Evolutionary conservation across 2,888 invertebrate species (phyloP), one percentile per base, ranked within the genome.

Genomic region (Drosophila subquinaria): DNA sequence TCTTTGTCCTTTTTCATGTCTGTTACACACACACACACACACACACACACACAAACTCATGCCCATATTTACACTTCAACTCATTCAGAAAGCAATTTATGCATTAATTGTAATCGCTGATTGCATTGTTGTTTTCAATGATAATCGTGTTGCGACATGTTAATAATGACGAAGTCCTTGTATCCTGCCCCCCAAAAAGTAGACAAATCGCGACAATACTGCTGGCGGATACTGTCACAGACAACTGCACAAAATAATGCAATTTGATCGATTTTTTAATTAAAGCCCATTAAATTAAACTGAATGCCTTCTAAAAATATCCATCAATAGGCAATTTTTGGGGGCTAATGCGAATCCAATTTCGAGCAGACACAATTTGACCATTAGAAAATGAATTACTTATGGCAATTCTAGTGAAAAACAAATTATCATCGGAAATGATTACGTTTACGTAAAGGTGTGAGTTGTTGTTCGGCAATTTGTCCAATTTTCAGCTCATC

Each of bases 91-190:
- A 82, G 90, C 82, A 84, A 82, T 85, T 89, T 88, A 62, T 87
- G 82, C 82, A 77, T 81, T 89, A 83, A 83, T 89, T 89, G 83
- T 74, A 73, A 71, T 81, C 79, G 71, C 51, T 76, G 87, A 82
- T 83, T 82, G 89, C 82, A 86, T 86, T 83, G 81, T 87, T 89
- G 55, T 45, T 68, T 40, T 61, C n/a, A 38, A 42, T 33, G 63
- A 53, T 52, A 27, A 38, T 52, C 45, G 66, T 15, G 45, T 17
- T 33, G 36, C 3, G 10, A 20, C 57, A 47, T 30, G 47, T 48
- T 47, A 30, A 56, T 64, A 56, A 51, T 51, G 45, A 59, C 38
- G 51, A 43, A 60, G 55, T 52, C 27, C 50, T 27, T 43, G 33
- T 43, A 8, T 13, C 23, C 50, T 35, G 9, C n/a, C n/a, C 8